Evolutionary conservation across 2,888 invertebrate genomes (phyloP).

Genomic region (Polyploca ridens): DNA sequence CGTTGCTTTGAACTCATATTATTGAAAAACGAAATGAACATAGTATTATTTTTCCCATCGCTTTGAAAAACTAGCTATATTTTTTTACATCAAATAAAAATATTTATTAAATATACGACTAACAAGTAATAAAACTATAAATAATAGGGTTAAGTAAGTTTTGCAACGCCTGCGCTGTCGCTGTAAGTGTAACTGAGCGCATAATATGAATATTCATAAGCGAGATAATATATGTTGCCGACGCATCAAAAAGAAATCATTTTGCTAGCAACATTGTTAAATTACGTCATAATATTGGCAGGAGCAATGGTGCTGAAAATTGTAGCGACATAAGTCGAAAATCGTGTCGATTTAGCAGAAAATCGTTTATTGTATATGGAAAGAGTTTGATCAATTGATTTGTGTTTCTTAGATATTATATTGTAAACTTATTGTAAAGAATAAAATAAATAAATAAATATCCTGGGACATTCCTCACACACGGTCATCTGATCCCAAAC

Average conservation of each 20-base stretch:
- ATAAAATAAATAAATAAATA: too few relatives aligned
- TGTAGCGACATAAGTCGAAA: conserved; percentile 20
- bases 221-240: neutral
- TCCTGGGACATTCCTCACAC: too few relatives aligned
- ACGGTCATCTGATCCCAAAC: too few relatives aligned
- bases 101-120: too few relatives aligned
- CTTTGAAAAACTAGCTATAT: too few relatives aligned
- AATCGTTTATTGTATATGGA: conserved; percentile 27
- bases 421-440: too few relatives aligned
- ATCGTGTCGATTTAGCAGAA: conserved; percentile 15
- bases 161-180: neutral
- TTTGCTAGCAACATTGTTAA: neutral
- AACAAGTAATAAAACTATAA: neutral
- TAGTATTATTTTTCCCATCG: too few relatives aligned
- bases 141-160: neutral
- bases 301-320: conserved; percentile 30
- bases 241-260: neutral
- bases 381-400: neutral
- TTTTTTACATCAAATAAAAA: too few relatives aligned
- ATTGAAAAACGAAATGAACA: too few relatives aligned
- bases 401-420: neutral
- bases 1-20: too few relatives aligned
- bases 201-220: conserved; percentile 1
- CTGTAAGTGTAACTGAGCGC: neutral
- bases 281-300: conserved; percentile 10